Evolutionary conservation across 2,888 invertebrate genomes (phyloP).

Genomic region (Bugulina stolonifera): DNA sequence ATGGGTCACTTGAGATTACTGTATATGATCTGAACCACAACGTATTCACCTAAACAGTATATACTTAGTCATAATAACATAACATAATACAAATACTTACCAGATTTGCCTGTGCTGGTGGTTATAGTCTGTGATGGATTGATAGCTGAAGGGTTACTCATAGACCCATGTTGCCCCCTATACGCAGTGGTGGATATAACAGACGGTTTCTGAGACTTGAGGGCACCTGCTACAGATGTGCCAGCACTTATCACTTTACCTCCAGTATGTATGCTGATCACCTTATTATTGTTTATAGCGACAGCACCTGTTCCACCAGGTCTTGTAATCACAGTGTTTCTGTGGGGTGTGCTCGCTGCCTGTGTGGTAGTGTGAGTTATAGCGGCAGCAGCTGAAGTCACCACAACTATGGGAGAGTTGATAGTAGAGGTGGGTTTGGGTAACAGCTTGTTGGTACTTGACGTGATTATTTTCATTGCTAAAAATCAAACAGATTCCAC

Average conservation of each 20-base stretch:
- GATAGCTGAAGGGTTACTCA: too few relatives aligned
- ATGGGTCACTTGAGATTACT: too few relatives aligned
- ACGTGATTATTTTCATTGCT: constrained; percentile 49
- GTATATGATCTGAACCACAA: too few relatives aligned
- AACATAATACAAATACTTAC: too few relatives aligned
- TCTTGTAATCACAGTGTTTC: constrained; percentile 1
- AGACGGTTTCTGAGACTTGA: background rate
- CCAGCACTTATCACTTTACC: constrained; percentile 1
- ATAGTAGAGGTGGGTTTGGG: constrained; percentile 37
- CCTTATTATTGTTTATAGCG: constrained; percentile 23
- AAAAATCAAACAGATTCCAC: too few relatives aligned
- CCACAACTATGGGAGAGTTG: constrained; percentile 40
- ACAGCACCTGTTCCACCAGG: constrained; percentile 3
- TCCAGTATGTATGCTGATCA: constrained; percentile 16
- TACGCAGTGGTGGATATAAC: background rate
- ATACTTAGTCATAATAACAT: too few relatives aligned
- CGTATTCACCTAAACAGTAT: too few relatives aligned
- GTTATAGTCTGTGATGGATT: background rate
- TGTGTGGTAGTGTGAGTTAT: background rate
- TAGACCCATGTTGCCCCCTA: too few relatives aligned
- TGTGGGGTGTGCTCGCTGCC: background rate
- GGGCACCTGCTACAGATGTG: background rate
- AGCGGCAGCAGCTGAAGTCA: constrained; percentile 30
- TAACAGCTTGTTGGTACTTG: constrained; percentile 42
- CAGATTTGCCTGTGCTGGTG: background rate